Base-by-base conservation (phyloP, 2,113 vertebrate species). In the Ivindomyrus marchei region DNA sequence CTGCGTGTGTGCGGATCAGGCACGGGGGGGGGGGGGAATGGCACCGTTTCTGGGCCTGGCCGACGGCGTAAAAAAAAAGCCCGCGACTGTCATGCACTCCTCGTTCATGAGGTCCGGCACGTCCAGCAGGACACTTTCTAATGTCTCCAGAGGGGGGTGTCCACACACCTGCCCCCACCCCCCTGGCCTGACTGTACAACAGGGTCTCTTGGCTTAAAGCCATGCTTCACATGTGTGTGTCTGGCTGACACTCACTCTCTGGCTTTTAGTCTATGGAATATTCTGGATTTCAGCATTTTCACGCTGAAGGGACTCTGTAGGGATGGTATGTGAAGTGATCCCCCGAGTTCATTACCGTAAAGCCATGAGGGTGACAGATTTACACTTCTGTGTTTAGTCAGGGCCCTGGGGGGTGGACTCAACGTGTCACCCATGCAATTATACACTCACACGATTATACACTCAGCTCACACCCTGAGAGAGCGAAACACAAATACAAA, bases 391-490 rank as follows among this genome's bases (percentile, higher is more conserved):
- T 83, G 19, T 45, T 83, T 45, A 83, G 77, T 42, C 36, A 83
- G 19, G 36, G 77, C 15, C 56, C 15, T 21, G 77, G 42, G 39
- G 77, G 77, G 36, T 45, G 77, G 19, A 2, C 39, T 83, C 39
- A 9, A 27, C 1, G 8, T 17, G 45, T 50, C 31, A 84, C 62
- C 62, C 49, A 36, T 56, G 27, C 62, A 47, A 85, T 52, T 10
- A 86, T 56, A 47, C 89, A 31, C 53, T 62, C 89, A 66, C 53
- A 74, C n/a, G 10, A 62, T 80, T 58, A 80, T 52, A 86, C 47
- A 85, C 45, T 42, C 9, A 24, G 62, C 62, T 70, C 62, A 70
- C n/a, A 13, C 62, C 31, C 62, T 11, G n/a, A 70, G 6, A n/a
- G 21, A n/a, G 56, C 0, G 56, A 58, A n/a, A n/a, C n/a, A 27